phyloP scores from a whole-genome alignment of 2,888 invertebrate species.

The Prosapia bicincta region DNA sequence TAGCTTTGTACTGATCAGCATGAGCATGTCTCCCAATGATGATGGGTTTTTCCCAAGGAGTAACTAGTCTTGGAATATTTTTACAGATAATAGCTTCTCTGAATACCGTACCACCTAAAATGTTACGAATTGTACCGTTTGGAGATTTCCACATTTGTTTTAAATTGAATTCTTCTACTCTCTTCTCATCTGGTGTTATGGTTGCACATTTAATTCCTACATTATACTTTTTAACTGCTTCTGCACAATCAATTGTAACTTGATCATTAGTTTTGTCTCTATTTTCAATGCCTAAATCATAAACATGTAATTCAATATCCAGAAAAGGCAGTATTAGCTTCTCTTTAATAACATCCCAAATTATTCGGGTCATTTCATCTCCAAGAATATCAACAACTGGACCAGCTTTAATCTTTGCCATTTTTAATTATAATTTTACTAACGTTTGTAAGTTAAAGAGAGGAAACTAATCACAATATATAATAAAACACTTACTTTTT shows the following conservation, averaged over 20 bases:
- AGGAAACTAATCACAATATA: no score
- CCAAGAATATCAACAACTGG: constrained; percentile 90
- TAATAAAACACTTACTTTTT: no score
- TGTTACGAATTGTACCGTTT: constrained; percentile 85
- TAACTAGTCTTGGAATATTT: constrained; percentile 93
- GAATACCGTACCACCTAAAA: constrained; percentile 79
- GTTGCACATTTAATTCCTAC: constrained; percentile 99
- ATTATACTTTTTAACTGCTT: constrained; percentile 94
- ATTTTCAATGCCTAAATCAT: constrained; percentile 93
- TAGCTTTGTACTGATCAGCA: constrained; percentile 95
- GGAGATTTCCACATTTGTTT: constrained; percentile 92
- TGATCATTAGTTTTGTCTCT: constrained; percentile 92
- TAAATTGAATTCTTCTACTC: constrained; percentile 86
- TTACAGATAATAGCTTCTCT: constrained; percentile 85
- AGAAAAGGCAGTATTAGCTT: constrained; percentile 95
- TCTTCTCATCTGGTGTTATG: constrained; percentile 95
- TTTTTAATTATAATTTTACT: no score
- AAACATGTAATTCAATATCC: constrained; percentile 90
- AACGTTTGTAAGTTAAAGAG: no score
- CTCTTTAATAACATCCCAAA: constrained; percentile 97
- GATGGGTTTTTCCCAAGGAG: constrained; percentile 94
- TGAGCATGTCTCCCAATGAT: constrained; percentile 98
- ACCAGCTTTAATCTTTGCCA: constrained; percentile 54
- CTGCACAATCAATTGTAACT: constrained; percentile 95
- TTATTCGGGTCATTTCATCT: constrained; percentile 97